Evolutionary conservation across 1,140 invertebrate species (phyloP).

Genomic region (Neodiprion pinetum): DNA sequence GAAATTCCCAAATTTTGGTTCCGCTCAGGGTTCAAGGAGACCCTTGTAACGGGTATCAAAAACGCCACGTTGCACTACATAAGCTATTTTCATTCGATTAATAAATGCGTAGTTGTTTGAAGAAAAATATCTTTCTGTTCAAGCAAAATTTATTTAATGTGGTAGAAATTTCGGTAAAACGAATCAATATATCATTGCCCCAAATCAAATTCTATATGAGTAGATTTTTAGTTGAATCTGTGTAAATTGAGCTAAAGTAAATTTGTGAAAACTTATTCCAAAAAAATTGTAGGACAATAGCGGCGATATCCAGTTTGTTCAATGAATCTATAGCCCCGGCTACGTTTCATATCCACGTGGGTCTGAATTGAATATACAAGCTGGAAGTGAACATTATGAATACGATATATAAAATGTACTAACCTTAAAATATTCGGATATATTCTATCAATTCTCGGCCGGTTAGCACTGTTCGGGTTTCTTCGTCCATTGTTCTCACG

Average conservation of each 20-base stretch:
- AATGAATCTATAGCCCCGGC: not conserved
- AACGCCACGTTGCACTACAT: too few relatives aligned
- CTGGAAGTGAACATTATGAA: not conserved
- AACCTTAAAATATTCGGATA: not conserved
- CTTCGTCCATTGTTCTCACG: not conserved
- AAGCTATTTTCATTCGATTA: not conserved
- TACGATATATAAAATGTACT: not conserved
- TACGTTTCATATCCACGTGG: not conserved
- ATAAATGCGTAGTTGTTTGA: not conserved
- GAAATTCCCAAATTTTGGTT: too few relatives aligned
- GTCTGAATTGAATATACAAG: not conserved
- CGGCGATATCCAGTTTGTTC: not conserved
- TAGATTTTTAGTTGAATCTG: not conserved
- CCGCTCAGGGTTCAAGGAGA: too few relatives aligned
- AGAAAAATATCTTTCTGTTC: not conserved
- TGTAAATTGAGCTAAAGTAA: not conserved
- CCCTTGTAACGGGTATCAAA: too few relatives aligned
- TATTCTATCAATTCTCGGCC: not conserved
- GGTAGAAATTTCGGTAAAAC: not conserved
- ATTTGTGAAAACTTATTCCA: not conserved
- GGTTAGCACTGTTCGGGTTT: not conserved
- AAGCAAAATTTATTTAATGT: not conserved
- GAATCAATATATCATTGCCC: not conserved
- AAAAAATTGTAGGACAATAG: not conserved
- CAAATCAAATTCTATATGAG: not conserved